Evolutionary conservation across 2,888 invertebrate species (phyloP).

Genomic region (Latrodectus hesperus): DNA sequence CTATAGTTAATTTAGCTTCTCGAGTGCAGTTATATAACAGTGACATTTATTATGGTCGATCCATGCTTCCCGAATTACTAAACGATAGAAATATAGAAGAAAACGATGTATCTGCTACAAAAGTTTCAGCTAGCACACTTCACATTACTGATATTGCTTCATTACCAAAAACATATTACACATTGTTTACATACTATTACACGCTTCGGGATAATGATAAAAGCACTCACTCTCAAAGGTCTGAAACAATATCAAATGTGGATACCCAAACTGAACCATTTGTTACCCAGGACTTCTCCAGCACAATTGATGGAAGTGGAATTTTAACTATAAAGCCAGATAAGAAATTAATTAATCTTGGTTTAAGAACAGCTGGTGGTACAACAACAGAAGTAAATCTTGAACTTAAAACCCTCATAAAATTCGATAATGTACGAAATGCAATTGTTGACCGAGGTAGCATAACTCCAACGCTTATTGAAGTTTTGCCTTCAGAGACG

Average conservation of each 20-base stretch:
- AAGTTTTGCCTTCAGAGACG: conserved; percentile 49
- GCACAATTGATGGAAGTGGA: conserved; percentile 69
- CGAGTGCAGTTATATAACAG: conserved; percentile 70
- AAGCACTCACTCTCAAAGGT: conserved; percentile 70
- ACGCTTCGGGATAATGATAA: conserved; percentile 69
- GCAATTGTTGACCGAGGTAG: conserved; percentile 57
- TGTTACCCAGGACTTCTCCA: conserved; percentile 57
- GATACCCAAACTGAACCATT: conserved; percentile 62
- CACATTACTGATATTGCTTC: conserved; percentile 65
- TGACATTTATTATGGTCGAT: conserved; percentile 67
- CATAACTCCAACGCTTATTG: conserved; percentile 54
- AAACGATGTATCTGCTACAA: conserved; percentile 6
- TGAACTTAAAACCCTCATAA: conserved; percentile 69
- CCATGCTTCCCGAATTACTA: neutral
- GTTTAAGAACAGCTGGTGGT: conserved; percentile 68
- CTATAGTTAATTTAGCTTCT: conserved; percentile 71
- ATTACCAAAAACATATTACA: conserved; percentile 70
- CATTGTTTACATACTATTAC: conserved; percentile 70
- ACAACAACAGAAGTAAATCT: conserved; percentile 71
- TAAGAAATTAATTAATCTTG: conserved; percentile 69
- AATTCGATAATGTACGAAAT: conserved; percentile 70
- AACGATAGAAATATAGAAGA: conserved; percentile 3
- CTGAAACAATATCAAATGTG: conserved; percentile 68
- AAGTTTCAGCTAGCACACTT: conserved; percentile 18
- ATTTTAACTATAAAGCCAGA: conserved; percentile 66